phyloP scores from a whole-genome alignment of 2,797 vertebrate genomes.

The Botia kubotai region DNA sequence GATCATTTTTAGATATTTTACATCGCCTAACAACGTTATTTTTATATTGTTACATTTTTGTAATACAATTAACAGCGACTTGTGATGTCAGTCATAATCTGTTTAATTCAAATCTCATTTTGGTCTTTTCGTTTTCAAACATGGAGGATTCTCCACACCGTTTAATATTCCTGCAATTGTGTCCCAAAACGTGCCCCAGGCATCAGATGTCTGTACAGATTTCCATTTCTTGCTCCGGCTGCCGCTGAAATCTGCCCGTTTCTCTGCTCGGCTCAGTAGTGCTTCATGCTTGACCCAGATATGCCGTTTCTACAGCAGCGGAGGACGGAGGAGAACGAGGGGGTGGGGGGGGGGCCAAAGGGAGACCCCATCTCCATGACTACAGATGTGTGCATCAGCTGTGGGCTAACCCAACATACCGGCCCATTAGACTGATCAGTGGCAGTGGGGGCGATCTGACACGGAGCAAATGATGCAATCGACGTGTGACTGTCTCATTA shows the following conservation, averaged over 20 bases:
- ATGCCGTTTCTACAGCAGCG: constrained; percentile 44
- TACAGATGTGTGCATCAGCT: constrained; percentile 45
- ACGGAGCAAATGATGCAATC: constrained; percentile 23
- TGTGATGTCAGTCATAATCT: background rate
- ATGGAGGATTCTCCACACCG: background rate
- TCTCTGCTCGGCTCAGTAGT: constrained; percentile 44
- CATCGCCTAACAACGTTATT: background rate
- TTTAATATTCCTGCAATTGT: constrained; percentile 18
- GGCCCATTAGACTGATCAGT: constrained; percentile 7
- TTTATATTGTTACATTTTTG: background rate
- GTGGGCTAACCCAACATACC: constrained; percentile 17
- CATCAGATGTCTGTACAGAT: constrained; percentile 14
- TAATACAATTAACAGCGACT: background rate
- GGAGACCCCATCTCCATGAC: constrained; percentile 44
- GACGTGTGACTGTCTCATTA: constrained; percentile 11
- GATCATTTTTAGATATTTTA: background rate
- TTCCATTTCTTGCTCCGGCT: constrained; percentile 26
- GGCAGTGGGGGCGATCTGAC: background rate
- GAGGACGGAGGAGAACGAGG: constrained; percentile 19
- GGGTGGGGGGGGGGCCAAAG: constrained; percentile 7
- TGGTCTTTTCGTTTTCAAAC: background rate
- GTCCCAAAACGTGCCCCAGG: background rate
- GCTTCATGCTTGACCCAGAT: constrained; percentile 60
- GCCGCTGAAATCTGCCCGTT: constrained; percentile 38
- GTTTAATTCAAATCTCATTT: background rate